These are phyloP conservation scores for Schizaphis graminum DNA, from an alignment of 2,888 invertebrate species.

Conservation along the genomic window DNA sequence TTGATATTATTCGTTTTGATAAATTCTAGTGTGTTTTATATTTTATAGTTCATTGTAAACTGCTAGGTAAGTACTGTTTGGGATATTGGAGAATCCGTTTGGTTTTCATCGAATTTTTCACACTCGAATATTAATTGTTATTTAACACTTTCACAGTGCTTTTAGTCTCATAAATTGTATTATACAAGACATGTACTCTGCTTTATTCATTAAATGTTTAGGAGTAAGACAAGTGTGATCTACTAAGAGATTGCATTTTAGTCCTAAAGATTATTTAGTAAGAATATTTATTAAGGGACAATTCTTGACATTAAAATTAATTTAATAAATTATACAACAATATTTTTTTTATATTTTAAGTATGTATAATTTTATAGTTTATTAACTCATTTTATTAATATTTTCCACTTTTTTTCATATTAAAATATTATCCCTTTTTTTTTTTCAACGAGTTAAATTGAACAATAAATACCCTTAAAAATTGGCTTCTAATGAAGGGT, in stretches of 20 bases:
- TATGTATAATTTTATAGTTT: too few species aligned
- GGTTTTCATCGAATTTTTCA: background rate
- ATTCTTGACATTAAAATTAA: background rate
- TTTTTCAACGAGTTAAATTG: background rate
- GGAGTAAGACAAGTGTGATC: background rate
- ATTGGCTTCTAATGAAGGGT: conserved; percentile 32
- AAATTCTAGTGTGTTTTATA: background rate
- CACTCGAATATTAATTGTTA: background rate
- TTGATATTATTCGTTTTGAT: background rate
- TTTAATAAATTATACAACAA: background rate
- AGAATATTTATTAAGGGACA: background rate
- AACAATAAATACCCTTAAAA: background rate
- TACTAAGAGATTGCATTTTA: background rate
- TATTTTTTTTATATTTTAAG: background rate
- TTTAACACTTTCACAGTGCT: background rate
- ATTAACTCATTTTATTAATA: background rate
- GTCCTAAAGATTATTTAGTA: background rate
- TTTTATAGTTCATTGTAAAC: background rate
- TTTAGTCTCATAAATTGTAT: background rate
- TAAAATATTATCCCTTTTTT: background rate
- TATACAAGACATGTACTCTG: background rate
- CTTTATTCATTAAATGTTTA: background rate
- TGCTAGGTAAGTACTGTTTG: background rate
- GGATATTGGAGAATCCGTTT: background rate
- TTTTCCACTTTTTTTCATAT: background rate